phyloP scores from a whole-genome alignment of 2,113 vertebrate genomes.

The Chloropsis hardwickii region DNA sequence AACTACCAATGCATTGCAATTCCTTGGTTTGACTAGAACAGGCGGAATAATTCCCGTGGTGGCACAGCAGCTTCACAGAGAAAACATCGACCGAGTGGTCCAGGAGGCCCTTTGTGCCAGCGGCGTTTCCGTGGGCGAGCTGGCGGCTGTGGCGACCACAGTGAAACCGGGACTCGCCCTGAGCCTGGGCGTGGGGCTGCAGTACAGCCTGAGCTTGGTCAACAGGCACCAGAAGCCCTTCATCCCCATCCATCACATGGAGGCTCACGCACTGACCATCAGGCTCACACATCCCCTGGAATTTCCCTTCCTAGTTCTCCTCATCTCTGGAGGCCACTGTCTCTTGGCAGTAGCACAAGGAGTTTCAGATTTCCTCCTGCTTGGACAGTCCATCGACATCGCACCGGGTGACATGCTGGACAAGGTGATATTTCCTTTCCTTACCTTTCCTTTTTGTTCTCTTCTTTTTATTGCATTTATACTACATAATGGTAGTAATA shows the following conservation, averaged over 20 bases:
- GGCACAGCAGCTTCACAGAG: slow-evolving; percentile 87
- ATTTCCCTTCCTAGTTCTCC: slow-evolving; percentile 93
- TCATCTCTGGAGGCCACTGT: slow-evolving; percentile 92
- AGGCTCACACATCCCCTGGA: slow-evolving; percentile 79
- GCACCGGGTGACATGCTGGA: slow-evolving; percentile 91
- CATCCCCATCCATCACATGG: slow-evolving; percentile 98
- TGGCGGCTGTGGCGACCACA: slow-evolving; percentile 88
- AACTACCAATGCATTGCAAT: not conserved
- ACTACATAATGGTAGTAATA: not conserved
- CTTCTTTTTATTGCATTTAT: not conserved
- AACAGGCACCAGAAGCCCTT: slow-evolving; percentile 79
- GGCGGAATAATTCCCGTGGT: slow-evolving; percentile 91
- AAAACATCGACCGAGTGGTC: slow-evolving; percentile 84
- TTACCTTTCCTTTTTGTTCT: not conserved
- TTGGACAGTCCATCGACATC: slow-evolving; percentile 86
- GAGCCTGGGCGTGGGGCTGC: slow-evolving; percentile 84
- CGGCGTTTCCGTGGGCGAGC: slow-evolving; percentile 67
- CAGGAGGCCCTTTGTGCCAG: slow-evolving; percentile 80
- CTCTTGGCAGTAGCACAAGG: slow-evolving; percentile 85
- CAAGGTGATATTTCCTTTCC: slow-evolving; percentile 78
- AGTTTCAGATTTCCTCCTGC: slow-evolving; percentile 89
- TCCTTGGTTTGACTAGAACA: slow-evolving; percentile 70
- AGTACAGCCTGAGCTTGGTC: slow-evolving; percentile 82
- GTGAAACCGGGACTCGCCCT: slow-evolving; percentile 88
- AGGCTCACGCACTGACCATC: slow-evolving; percentile 91